Evolutionary conservation across 1,140 invertebrate genomes (phyloP).

Genomic region (Oedothorax gibbosus): DNA sequence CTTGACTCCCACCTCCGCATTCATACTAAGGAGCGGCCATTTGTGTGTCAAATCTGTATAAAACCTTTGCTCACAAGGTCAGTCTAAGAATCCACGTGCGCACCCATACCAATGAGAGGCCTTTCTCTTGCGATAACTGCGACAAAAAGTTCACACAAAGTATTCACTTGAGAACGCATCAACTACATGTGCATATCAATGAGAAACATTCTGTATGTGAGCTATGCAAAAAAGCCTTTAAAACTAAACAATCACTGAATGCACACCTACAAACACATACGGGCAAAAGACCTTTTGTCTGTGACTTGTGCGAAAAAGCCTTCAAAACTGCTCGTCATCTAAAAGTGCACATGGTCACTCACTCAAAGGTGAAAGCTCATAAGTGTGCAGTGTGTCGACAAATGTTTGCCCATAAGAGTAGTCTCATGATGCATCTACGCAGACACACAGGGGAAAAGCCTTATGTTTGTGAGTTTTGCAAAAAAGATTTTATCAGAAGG

Average conservation of each 20-base stretch:
- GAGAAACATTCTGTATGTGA: not conserved
- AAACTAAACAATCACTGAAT: not conserved
- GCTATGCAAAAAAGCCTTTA: not conserved
- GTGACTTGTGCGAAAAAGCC: no score
- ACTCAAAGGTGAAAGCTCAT: no score
- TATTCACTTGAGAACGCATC: not conserved
- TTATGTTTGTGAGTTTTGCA: not conserved
- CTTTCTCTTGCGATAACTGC: not conserved
- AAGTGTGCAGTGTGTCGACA: no score
- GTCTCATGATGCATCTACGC: slow-evolving; percentile 7
- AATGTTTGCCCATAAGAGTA: no score
- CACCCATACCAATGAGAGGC: not conserved
- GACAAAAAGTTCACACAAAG: not conserved
- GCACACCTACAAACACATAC: not conserved
- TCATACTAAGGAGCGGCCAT: slow-evolving; percentile 43
- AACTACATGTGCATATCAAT: not conserved
- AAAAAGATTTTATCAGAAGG: not conserved
- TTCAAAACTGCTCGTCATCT: no score
- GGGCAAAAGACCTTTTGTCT: no score
- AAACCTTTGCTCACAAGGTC: slow-evolving; percentile 51
- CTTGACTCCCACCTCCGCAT: slow-evolving; percentile 17
- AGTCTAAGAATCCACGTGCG: slow-evolving; percentile 39
- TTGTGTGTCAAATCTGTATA: slow-evolving; percentile 50
- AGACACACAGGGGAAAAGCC: slow-evolving; percentile 21
- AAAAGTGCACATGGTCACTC: no score